Conservation (phyloP, 2,888 invertebrate genomes). For the Tetragnatha montana region DNA sequence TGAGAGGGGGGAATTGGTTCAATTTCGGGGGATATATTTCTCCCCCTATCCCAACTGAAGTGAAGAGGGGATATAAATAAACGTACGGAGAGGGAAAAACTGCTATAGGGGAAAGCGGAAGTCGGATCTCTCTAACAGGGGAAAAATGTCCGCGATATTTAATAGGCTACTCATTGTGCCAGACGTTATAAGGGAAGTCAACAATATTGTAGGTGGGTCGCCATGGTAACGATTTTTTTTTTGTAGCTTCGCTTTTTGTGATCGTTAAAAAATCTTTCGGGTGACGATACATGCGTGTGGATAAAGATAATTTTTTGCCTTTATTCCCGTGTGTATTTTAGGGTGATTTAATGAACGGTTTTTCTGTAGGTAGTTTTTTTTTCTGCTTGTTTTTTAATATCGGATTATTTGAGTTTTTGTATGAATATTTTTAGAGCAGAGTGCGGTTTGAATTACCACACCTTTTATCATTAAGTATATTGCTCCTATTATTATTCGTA, state of each 20-base stretch:
- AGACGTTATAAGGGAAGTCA: constrained; percentile 68
- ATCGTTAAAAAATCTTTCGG: neutral
- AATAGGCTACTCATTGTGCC: constrained; percentile 67
- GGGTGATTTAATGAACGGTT: constrained; percentile 15
- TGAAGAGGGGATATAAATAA: constrained; percentile 5
- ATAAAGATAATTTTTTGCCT: constrained; percentile 12
- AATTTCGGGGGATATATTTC: constrained; percentile 5
- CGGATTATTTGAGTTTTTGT: too few species aligned
- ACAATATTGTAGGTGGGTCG: constrained; percentile 65
- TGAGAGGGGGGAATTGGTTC: neutral
- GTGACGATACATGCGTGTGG: neutral
- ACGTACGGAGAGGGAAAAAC: neutral
- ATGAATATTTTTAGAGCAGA: too few species aligned
- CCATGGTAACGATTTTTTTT: constrained; percentile 54
- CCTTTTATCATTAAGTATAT: too few species aligned
- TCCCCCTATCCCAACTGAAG: constrained; percentile 1
- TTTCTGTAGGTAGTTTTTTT: neutral
- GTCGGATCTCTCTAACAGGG: constrained; percentile 54
- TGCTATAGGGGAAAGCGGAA: constrained; percentile 1
- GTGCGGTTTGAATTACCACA: too few species aligned
- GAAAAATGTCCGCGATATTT: constrained; percentile 62
- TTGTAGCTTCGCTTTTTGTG: neutral
- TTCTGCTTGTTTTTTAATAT: neutral
- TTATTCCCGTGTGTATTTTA: constrained; percentile 7
- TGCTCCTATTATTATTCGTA: too few species aligned